Base-by-base conservation (phyloP, 2,113 vertebrate genomes). In the Silurus meridionalis region DNA sequence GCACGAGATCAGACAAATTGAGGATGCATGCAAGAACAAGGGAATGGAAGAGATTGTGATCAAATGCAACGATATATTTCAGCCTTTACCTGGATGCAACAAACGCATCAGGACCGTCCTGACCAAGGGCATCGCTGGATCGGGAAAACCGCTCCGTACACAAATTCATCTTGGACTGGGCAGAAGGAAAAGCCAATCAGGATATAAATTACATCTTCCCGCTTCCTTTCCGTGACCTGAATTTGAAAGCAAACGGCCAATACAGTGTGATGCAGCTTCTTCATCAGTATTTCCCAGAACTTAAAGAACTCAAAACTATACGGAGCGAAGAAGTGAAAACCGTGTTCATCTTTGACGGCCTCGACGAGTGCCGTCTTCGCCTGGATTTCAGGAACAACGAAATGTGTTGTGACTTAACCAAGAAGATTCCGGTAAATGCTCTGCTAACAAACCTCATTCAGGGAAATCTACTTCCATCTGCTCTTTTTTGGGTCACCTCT, bases 141-240 rank as follows among this genome's bases (percentile, higher is more conserved):
- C 11, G 85, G 85, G 10, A 86, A 86, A 82, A 86, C 85, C 6
- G 80, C 8, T 86, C 85, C 46, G 85, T 86, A 2, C 80, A 86
- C 19, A 86, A 86, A 66, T 86, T 86, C 80, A 86, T 86, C 57
- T 3, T 86, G 69, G 85, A 82, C 67, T 86, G 85, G 85, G 85
- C 80, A 77, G 80, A 87, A 69, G 58, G 60, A 57, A 83, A 83
- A 21, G 86, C 58, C 7, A 87, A 87, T 50, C 80, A 83, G 71
- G 80, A 87, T n/a, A 77, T 87, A 4, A 60, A 78, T 50, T 87
- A 66, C 23, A 58, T 87, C 23, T 83, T 87, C 28, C 80, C 80
- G 0, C 86, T 87, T 72, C 86, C 86, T 66, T 87, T 87, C 28
- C 86, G 86, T 14, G 86, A 87, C 53, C 71, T 87, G 86, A 87